Percentiles rank a stretch among this genome's conserved stretches.
Evolutionary conservation across 2,797 vertebrate species (phyloP).

Genomic region (Alauda arvensis): DNA sequence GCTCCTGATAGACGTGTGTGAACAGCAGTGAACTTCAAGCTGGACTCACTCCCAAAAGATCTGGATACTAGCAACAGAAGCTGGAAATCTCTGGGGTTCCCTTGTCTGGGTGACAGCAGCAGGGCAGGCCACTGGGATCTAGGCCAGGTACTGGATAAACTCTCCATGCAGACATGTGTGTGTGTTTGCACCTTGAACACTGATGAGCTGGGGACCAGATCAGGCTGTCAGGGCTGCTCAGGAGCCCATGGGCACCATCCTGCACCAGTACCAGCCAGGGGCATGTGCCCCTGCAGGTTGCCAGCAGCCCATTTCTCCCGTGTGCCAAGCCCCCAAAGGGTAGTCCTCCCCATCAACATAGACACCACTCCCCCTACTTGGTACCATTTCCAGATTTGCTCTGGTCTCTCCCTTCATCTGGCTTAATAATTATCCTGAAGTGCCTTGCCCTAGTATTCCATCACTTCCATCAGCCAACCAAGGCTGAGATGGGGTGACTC

Average conservation of each 20-base stretch:
- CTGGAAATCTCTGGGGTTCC: background rate
- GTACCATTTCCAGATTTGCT: background rate
- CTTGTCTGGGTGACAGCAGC: background rate
- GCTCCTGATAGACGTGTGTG: background rate
- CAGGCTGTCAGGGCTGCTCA: background rate
- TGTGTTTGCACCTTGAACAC: background rate
- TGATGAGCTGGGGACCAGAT: background rate
- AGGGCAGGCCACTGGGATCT: background rate
- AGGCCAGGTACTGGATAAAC: background rate
- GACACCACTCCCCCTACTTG: rapidly evolving
- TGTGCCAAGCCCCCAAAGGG: background rate
- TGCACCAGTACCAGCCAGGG: background rate
- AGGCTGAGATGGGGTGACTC: background rate
- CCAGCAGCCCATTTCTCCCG: background rate
- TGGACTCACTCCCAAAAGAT: background rate
- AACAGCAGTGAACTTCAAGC: background rate
- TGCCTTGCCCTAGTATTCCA: background rate
- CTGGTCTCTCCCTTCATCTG: background rate
- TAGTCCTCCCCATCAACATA: too few species aligned
- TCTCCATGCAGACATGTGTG: rapidly evolving
- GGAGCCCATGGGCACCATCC: background rate
- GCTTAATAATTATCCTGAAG: background rate
- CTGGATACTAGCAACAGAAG: background rate
- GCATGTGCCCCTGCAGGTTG: background rate
- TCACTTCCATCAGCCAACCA: background rate